Base-by-base conservation (phyloP, 1,140 invertebrate genomes). In the Cepaea nemoralis region DNA sequence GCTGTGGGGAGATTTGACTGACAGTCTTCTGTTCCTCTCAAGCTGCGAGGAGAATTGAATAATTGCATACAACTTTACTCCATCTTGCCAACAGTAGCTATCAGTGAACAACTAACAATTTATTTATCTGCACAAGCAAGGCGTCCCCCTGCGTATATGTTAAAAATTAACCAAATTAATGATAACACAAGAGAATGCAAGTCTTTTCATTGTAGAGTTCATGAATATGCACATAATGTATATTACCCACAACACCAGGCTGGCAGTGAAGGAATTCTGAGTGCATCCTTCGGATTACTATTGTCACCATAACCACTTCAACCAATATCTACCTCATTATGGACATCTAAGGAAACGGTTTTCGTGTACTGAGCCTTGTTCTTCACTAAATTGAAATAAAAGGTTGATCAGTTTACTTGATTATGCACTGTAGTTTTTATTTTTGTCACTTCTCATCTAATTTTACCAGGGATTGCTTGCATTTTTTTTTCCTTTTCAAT, bases 301-400 rank as follows among this genome's bases (percentile, higher is more conserved):
- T 55, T 55, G n/a, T 55, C 59, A 63, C 27, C 27, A n/a, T n/a
- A 6, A 27, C 59, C n/a, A 63, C 59, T 31, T 63, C 59, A 63
- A 63, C 59, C 59, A 63, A 63, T 63, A 63, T 63, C 59, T 63
- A 63, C 59, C 59, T 63, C 59, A 63, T 31, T 31, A 63, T 14
- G 59, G 59, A 63, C 59, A 63, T 63, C 59, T 63, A 63, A 63
- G 59, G 27, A 63, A 63, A 63, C n/a, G 16, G 59, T 31, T 63
- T 63, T 63, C 59, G 27, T 27, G 59, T 63, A 63, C 22, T 63
- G 3, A 63, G 59, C 59, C 59, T 31, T 63, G 59, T 63, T 63
- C 59, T 27, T 31, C 27, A 63, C 12, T 27, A 63, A 14, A 31
- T 63, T 10, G 27, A 31, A 55, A 24, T 55, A 22, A 31, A 1